Base-by-base conservation (phyloP, 2,113 vertebrate species). In the Scartelaos histophorus region DNA sequence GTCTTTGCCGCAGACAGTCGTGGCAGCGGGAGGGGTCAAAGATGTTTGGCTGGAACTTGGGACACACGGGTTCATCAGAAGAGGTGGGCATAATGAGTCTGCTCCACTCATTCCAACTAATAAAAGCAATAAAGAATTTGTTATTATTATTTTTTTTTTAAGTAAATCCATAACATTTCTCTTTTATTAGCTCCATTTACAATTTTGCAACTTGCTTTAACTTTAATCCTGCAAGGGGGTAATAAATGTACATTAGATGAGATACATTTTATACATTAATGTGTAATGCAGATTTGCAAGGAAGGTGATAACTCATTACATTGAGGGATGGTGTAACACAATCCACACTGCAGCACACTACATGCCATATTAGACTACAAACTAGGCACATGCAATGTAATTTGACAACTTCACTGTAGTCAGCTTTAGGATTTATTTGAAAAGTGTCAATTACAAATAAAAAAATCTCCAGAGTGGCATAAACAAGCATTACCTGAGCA, bases 21-120 rank as follows among this genome's bases (percentile, higher is more conserved):
- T 94, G 94, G 91, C 94, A 95, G 83, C 93, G 89, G 83, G 90
- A 93, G 85, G 94, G 93, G 87, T 95, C 92, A 78, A 96, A 95
- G 85, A 94, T 64, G 78, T 93, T 95, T 84, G 94, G 94, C 91
- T 96, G 92, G 69, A 94, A 96, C 85, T 91, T 89, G 76, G 93
- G 88, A 70, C 95, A 94, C 17, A 91, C 77, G 45, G 75, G 77
- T 0, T 93, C 89, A 17, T 92, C 90, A 43, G 80, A 49, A 7
- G 82, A 79, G 67, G 84, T 65, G 68, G 93, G 84, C 95, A 96
- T 96, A 71, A 25, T 88, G 88, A 84, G 85, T 82, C 81, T 21
- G 17, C 74, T 71, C 47, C 45, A 7, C 45, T 90, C 87, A 88
- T 89, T 78, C 80, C 5, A 74, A 61, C 86, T 87, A 34, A 68